These are phyloP conservation scores for Hypomecis punctinalis DNA, from an alignment of 2,888 invertebrate genomes.

Conservation along the genomic window DNA sequence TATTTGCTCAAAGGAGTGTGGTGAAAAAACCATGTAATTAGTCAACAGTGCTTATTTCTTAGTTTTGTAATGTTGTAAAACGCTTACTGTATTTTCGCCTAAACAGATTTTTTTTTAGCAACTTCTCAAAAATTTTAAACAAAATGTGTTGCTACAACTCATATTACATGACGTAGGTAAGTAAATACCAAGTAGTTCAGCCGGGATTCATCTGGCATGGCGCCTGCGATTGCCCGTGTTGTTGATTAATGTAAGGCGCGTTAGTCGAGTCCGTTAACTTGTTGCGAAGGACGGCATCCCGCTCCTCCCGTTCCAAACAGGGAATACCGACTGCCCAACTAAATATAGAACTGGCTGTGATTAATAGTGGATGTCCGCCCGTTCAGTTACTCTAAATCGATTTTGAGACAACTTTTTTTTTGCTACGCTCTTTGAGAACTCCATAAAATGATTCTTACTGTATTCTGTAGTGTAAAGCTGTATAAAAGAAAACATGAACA, in stretches of 20 bases:
- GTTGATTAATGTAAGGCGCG: slow-evolving; percentile 70
- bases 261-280: slow-evolving; percentile 63
- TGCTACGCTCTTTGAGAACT: slow-evolving; percentile 16
- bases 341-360: slow-evolving; percentile 61
- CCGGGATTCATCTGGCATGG: slow-evolving; percentile 51
- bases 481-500: slow-evolving; percentile 1
- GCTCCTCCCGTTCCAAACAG: slow-evolving; percentile 55
- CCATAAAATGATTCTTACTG: slow-evolving; percentile 3
- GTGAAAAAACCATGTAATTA: too few species aligned
- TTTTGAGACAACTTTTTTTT: slow-evolving; percentile 32
- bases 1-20: too few species aligned
- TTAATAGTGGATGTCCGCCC: slow-evolving; percentile 58
- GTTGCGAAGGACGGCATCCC: slow-evolving; percentile 66
- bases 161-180: background rate
- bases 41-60: too few species aligned
- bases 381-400: slow-evolving; percentile 39
- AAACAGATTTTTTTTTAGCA: too few species aligned
- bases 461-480: slow-evolving; percentile 15
- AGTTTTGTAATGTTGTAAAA: too few species aligned
- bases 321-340: slow-evolving; percentile 49
- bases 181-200: slow-evolving; percentile 24
- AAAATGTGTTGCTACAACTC: too few species aligned
- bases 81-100: too few species aligned
- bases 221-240: slow-evolving; percentile 59
- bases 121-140: too few species aligned